Evolutionary conservation across 2,888 invertebrate species (phyloP), one percentile per base, ranked within the genome.

Genomic region (Esperia sulphurella): DNA sequence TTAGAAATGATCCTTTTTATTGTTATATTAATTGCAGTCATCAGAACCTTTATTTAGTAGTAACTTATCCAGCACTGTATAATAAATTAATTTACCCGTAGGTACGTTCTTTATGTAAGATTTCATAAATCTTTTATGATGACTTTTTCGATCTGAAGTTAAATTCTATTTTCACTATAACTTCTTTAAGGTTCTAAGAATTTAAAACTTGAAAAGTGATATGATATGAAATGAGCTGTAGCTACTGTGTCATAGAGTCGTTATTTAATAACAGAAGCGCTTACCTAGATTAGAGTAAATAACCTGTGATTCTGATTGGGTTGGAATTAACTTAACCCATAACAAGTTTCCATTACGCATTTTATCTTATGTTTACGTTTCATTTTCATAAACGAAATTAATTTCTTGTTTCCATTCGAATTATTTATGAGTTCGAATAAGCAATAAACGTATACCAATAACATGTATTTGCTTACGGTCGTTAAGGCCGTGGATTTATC

Each of bases 361-460:
- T 50, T 50, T 48, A 48, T 48, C 50, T 53, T 43, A 64, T 74
- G 62, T 75, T 74, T 75, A 75, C 70, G 66, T 75, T 51, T 73
- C 68, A 70, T 75, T 76, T 75, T 80, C 77, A 75, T 78, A 81
- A 43, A 77, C 73, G 73, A 83, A 81, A 87, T 88, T 86, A 87
- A 88, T 87, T 85, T 84, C 72, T 78, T 79, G 75, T 82, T 84
- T 79, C 79, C 79, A 83, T 81, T 73, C 72, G 63, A 68, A 79
- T 81, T 83, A 87, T 88, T 88, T 87, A 88, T 81, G 84, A 76
- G 83, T 81, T 82, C 80, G 83, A 74, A 83, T 83, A 80, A 83
- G 82, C 84, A 85, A 85, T 87, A 87, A 87, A 87, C 74, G 82
- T 84, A 81, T 82, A 81, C 72, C 81, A 82, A 86, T 85, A 85